A percentile compares a stretch with the other conserved stretches of the same genome.
These are phyloP conservation scores for Megaustenia siamemsis DNA, from an alignment of 2,888 invertebrate species.

Conservation along the genomic window DNA sequence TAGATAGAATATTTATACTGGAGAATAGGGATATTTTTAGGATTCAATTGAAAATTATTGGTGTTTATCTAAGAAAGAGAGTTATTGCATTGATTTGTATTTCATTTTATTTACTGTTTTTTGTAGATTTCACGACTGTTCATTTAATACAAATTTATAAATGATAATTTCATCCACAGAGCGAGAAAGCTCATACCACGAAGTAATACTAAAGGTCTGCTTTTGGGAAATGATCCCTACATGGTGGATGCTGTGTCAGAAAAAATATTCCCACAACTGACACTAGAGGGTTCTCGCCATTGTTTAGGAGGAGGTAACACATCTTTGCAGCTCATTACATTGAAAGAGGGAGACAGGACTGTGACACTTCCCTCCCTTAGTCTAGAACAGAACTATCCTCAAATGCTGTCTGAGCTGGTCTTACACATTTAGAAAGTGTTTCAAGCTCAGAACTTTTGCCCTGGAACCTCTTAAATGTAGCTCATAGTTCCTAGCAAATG, in stretches of 20 bases:
- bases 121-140: slow-evolving; percentile 64
- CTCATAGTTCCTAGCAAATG: neutral
- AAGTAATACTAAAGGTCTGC: slow-evolving; percentile 67
- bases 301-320: slow-evolving; percentile 62
- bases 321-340: slow-evolving; percentile 77
- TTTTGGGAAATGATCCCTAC: slow-evolving; percentile 82
- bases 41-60: too few species aligned
- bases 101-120: slow-evolving; percentile 43
- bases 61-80: too few species aligned
- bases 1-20: too few species aligned
- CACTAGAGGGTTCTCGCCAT: slow-evolving; percentile 68
- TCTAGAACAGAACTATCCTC: slow-evolving; percentile 82
- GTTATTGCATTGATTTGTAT: too few species aligned
- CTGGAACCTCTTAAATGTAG: neutral
- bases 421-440: slow-evolving; percentile 75
- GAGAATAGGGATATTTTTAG: too few species aligned
- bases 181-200: slow-evolving; percentile 62
- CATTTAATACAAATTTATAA: neutral
- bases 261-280: slow-evolving; percentile 80
- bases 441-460: neutral
- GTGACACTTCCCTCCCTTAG: slow-evolving; percentile 80
- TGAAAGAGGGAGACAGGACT: slow-evolving; percentile 80
- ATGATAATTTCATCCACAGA: slow-evolving; percentile 56
- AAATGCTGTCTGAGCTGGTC: slow-evolving; percentile 82
- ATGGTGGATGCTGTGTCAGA: slow-evolving; percentile 79